Evolutionary conservation across 1,140 invertebrate genomes (phyloP).

Genomic region (Hyphantria cunea): DNA sequence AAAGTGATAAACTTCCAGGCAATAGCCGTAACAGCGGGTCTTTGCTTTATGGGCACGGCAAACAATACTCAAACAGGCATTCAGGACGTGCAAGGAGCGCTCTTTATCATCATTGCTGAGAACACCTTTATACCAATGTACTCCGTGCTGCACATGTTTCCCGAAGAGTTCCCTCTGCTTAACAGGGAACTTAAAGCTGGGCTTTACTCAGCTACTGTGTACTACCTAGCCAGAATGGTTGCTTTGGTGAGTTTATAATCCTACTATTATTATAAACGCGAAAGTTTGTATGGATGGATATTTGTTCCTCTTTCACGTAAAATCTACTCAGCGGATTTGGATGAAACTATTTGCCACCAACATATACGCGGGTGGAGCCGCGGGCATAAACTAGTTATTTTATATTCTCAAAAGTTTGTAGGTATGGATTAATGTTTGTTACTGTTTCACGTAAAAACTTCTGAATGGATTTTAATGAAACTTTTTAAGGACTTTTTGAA

Average conservation of each 20-base stretch:
- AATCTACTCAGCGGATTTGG: too few species aligned
- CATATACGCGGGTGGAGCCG: too few species aligned
- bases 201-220: slow-evolving; percentile 87
- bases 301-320: too few species aligned
- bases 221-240: slow-evolving; percentile 89
- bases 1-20: slow-evolving; percentile 81
- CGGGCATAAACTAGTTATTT: too few species aligned
- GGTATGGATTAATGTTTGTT: too few species aligned
- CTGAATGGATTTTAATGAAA: too few species aligned
- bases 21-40: slow-evolving; percentile 88
- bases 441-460: too few species aligned
- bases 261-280: too few species aligned
- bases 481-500: too few species aligned
- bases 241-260: slow-evolving; percentile 85
- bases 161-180: slow-evolving; percentile 89
- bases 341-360: too few species aligned
- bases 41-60: slow-evolving; percentile 89
- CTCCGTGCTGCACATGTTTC: slow-evolving; percentile 89
- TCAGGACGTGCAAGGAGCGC: slow-evolving; percentile 90
- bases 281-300: too few species aligned
- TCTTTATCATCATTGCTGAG: slow-evolving; percentile 93
- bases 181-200: slow-evolving; percentile 89
- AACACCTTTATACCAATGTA: slow-evolving; percentile 95
- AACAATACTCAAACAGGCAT: slow-evolving; percentile 88
- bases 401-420: too few species aligned